phyloP scores from a whole-genome alignment of 2,888 invertebrate genomes.

The Tinea pellionella region DNA sequence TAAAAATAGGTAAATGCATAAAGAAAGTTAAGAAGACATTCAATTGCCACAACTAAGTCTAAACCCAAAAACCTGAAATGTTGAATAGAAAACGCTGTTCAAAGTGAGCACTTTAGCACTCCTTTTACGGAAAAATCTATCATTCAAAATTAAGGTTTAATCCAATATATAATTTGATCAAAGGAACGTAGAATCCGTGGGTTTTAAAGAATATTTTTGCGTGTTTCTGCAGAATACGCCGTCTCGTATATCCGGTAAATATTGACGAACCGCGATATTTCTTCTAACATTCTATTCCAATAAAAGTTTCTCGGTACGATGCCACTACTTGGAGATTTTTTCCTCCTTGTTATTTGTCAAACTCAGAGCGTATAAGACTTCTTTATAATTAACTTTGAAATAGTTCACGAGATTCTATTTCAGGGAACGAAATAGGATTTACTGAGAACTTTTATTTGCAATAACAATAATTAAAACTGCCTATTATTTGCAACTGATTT shows the following conservation, averaged over 20 bases:
- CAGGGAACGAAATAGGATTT: background rate
- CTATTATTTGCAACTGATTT: too few species aligned
- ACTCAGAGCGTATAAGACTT: background rate
- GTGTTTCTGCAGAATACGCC: too few species aligned
- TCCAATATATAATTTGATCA: background rate
- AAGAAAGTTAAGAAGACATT: background rate
- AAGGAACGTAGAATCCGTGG: background rate
- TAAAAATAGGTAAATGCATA: too few species aligned
- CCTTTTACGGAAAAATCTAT: background rate
- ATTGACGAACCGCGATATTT: background rate
- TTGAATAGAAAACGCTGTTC: background rate
- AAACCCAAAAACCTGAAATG: background rate
- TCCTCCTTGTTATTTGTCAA: background rate
- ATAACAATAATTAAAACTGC: too few species aligned
- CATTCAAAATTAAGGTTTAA: background rate
- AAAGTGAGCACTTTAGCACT: background rate
- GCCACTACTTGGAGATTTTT: background rate
- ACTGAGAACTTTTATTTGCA: too few species aligned
- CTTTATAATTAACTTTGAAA: conserved; percentile 6
- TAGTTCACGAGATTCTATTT: background rate
- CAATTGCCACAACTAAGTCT: too few species aligned
- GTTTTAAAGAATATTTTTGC: background rate
- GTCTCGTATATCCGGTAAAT: background rate
- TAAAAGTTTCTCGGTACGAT: background rate
- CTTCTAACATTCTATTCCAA: background rate